Evolutionary conservation across 2,113 vertebrate genomes (phyloP).

Genomic region (Gambusia holbrooki): DNA sequence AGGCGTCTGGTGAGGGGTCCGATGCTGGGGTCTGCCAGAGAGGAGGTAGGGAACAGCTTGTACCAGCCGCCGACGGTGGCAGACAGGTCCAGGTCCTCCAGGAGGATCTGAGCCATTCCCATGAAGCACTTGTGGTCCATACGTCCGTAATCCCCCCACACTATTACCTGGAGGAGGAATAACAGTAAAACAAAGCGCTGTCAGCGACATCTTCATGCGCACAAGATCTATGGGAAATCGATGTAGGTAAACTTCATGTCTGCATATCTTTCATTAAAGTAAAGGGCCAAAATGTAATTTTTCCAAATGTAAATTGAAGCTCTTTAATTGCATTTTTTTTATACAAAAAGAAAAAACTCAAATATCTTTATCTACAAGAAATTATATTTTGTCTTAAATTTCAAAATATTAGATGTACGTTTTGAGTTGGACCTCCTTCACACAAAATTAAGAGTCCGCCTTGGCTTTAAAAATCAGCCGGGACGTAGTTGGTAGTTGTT

Average conservation of each 20-base stretch:
- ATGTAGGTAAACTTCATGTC: background rate
- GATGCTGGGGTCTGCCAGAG: conserved; percentile 94
- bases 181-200: background rate
- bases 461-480: too few relatives aligned
- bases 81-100: conserved; percentile 96
- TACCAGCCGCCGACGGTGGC: conserved; percentile 91
- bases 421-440: too few relatives aligned
- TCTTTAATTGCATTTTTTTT: too few relatives aligned
- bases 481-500: too few relatives aligned
- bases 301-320: too few relatives aligned
- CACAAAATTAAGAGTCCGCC: too few relatives aligned
- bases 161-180: conserved; percentile 86
- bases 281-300: background rate
- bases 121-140: conserved; percentile 99
- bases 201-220: background rate
- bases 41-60: conserved; percentile 98
- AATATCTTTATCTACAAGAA: too few relatives aligned
- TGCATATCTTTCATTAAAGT: background rate
- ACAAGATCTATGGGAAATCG: background rate
- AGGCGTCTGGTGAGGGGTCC: conserved; percentile 92
- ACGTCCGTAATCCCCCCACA: conserved; percentile 98
- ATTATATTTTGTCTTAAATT: too few relatives aligned
- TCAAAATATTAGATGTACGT: too few relatives aligned
- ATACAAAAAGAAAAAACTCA: too few relatives aligned
- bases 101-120: conserved; percentile 97